Evolutionary conservation across 2,888 invertebrate genomes (phyloP), one percentile per base, ranked within the genome.

Genomic region (Antheraea assamensis): DNA sequence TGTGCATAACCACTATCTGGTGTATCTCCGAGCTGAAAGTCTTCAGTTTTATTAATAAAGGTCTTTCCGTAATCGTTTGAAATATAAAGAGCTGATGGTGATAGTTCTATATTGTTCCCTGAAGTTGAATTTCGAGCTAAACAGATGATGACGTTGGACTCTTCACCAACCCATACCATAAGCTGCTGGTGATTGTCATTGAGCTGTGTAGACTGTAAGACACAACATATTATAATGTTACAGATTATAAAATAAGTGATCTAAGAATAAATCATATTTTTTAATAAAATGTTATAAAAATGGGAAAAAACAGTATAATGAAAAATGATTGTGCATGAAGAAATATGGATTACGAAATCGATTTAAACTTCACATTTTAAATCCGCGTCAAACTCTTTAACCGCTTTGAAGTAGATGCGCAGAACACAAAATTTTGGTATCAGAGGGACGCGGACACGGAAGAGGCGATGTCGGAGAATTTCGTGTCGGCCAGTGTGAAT

Each of bases 101-200:
- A 97, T 10, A 97, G 95, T 0, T 90, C 87, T 42, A 90, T 92
- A 74, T 93, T 90, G 76, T 91, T 90, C 71, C 92, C 85, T 17
- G 96, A 95, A 73, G 95, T 93, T 21, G 97, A 96, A 87, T 98
- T 97, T 80, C 97, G 95, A 3, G 98, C 98, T 77, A 98, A 92
- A 83, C 98, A 98, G 78, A 98, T 97, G 82, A 98, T 97, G 49
- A 98, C 97, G 90, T 97, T 96, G 76, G 98, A 97, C 27, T 97
- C 97, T 88, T 97, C 97, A 42, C 98, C 98, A 21, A 98, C 97
- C 98, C 98, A 98, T 19, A 98, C 98, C 96, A 98, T 97, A 83
- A 98, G 91, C 87, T 98, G 98, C 83, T 97, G 97, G 87, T 98
- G 98, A 77, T 96, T 96, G 90, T 98, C 98, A 91, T 98, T 97